Evolutionary conservation across 2,888 invertebrate genomes (phyloP), one percentile per base, ranked within the genome.

Genomic region (Phengaris alcon): DNA sequence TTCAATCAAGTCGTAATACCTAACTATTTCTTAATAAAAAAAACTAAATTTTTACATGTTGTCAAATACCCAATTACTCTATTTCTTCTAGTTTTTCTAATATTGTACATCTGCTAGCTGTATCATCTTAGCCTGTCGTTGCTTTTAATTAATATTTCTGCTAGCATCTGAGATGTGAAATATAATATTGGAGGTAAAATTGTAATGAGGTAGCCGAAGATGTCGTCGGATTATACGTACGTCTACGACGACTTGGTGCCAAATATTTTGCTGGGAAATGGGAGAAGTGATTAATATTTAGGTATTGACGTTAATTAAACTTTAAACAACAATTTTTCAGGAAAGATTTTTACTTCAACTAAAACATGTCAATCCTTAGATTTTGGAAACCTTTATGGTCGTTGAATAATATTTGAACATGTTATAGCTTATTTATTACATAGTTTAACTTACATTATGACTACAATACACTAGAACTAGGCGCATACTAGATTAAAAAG

Each of bases 141-240:
- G 74, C 73, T 81, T 83, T 85, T 85, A 86, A 85, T 86, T 85
- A 86, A 85, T 85, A 86, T 85, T 86, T 85, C 84, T 82, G 79
- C 81, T 79, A 79, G 81, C 82, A 82, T 82, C 82, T 80, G 80
- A 80, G 83, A 85, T 84, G 81, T 80, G 77, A 81, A 83, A 82
- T 82, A 82, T 81, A 81, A 83, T 81, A 82, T 81, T 82, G 79
- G 80, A 80, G 77, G 77, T 77, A 80, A 82, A 83, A 85, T 84
- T 82, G 79, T 81, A 84, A 84, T 83, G 79, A 76, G 72, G 77
- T 75, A 79, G 78, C 75, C 75, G 76, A 52, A 0, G 22, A 22
- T 22, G 22, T 22, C 22, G 22, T 22, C 22, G 22, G 0, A 22
- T 22, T 22, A 22, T 22, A 22, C 22, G 22, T 22, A 22, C 22